Evolutionary conservation across 2,797 vertebrate genomes (phyloP).

Genomic region (Phataginus tetradactyla): DNA sequence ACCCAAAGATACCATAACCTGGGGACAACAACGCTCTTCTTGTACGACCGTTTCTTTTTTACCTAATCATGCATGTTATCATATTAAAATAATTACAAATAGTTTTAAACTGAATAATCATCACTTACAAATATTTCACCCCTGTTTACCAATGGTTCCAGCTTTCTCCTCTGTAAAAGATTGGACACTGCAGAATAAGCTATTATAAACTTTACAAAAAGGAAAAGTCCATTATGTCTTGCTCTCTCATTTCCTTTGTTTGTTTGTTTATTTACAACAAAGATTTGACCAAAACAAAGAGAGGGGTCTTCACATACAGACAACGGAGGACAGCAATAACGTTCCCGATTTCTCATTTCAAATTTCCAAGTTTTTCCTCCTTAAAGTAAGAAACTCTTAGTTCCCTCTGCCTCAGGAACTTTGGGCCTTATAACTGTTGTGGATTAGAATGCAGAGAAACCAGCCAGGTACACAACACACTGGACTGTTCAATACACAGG

Average conservation of each 20-base stretch:
- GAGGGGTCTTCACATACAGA: not conserved
- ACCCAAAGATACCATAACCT: not conserved
- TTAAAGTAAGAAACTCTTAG: not conserved
- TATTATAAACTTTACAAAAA: not conserved
- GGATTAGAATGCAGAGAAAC: not conserved
- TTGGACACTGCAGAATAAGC: not conserved
- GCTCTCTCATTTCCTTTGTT: not conserved
- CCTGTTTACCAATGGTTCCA: not conserved
- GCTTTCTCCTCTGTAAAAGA: not conserved
- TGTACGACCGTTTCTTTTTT: not conserved
- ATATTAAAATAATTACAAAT: conserved; percentile 1
- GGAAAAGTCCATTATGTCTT: not conserved
- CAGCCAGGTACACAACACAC: not conserved
- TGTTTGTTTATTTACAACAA: not conserved
- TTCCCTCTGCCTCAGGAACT: not conserved
- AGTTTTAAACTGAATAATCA: conserved; percentile 4
- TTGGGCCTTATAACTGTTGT: not conserved
- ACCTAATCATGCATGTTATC: conserved; percentile 6
- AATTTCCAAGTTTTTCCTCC: not conserved
- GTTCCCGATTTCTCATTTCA: not conserved
- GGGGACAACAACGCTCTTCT: not conserved
- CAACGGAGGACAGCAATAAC: not conserved
- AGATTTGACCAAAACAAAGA: not conserved
- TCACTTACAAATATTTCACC: not conserved
- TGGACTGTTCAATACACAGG: not conserved